Evolutionary conservation across 2,113 vertebrate genomes (phyloP), one percentile per base, ranked within the genome.

Genomic region (Gymnarchus niloticus): DNA sequence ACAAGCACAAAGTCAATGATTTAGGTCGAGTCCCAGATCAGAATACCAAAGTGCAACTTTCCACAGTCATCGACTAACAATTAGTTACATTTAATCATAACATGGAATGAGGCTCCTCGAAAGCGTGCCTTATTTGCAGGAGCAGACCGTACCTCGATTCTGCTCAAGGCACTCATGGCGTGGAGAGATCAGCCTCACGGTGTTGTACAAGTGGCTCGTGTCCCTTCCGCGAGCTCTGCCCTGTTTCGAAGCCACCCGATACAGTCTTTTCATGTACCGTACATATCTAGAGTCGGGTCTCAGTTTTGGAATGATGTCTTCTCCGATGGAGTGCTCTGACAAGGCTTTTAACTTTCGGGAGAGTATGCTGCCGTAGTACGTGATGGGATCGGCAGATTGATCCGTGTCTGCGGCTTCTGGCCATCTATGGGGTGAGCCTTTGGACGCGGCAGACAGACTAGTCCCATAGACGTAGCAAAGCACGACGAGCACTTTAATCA

Each of bases 211-310:
- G 56, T 93, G 92, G 14, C 91, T 91, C 28, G 87, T 91, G 5
- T 81, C 89, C n/a, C 91, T 89, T 73, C 93, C 96, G 2, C 95
- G 92, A 80, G 95, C 92, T 56, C 96, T 94, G 73, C 96, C 95
- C 83, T 93, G 94, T 82, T 94, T 95, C 8, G 96, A 93, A 0
- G 94, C 95, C 83, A 92, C 92, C 89, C 95, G 97, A 59, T 97
- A 99, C 0, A 98, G 94, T 84, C 94, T 94, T 86, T 95, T 97
- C 96, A 99, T 97, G 90, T 97, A 99, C 2, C 89, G 92, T 0
- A 99, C 92, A 78, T 96, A 96, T 88, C 91, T 92, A 49, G 95
- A 93, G 86, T 98, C 96, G 0, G 96, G 97, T 88, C 87, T 92
- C 49, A 89, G 90, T 90, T 89, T 88, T 49, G 90, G 92, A 1